These are phyloP conservation scores for Apostichopus californicus DNA, from an alignment of 35 echinoderm and acorn worm species.

Conservation along the genomic window DNA sequence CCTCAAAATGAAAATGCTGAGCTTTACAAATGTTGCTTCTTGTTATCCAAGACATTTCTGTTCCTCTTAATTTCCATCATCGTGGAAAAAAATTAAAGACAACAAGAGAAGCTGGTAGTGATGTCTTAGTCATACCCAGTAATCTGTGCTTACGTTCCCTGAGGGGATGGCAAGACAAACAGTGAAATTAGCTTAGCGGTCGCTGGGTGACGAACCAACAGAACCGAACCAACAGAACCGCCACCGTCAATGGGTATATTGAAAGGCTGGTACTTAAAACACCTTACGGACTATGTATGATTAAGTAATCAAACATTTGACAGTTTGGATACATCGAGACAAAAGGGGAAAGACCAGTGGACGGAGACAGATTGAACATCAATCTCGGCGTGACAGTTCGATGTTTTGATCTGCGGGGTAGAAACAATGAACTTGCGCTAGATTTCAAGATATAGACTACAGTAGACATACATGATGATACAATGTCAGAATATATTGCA, in stretches of 20 bases:
- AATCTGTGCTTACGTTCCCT: constrained; percentile 39
- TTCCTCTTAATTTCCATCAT: constrained; percentile 27
- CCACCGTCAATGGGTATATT: neutral
- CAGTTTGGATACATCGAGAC: neutral
- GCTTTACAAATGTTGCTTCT: constrained; percentile 41
- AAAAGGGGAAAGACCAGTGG: neutral
- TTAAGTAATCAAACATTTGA: constrained; percentile 44
- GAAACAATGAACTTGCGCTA: constrained; percentile 20
- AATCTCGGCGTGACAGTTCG: neutral
- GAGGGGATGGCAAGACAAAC: constrained; percentile 15
- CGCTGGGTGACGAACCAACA: constrained; percentile 27
- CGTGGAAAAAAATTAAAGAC: constrained; percentile 18
- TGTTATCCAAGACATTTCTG: constrained; percentile 29
- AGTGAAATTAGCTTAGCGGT: constrained; percentile 33
- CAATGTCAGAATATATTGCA: neutral
- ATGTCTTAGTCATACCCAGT: constrained; percentile 40
- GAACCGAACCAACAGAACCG: neutral
- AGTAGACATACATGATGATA: no score
- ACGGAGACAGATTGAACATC: neutral
- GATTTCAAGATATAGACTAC: neutral
- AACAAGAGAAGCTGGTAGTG: constrained; percentile 17
- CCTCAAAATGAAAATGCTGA: neutral
- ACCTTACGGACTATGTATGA: constrained; percentile 47
- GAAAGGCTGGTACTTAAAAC: constrained; percentile 4
- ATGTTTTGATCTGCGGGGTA: constrained; percentile 33